These are phyloP conservation scores for Bubo bubo DNA, from an alignment of 2,113 vertebrate genomes.

Conservation along the genomic window DNA sequence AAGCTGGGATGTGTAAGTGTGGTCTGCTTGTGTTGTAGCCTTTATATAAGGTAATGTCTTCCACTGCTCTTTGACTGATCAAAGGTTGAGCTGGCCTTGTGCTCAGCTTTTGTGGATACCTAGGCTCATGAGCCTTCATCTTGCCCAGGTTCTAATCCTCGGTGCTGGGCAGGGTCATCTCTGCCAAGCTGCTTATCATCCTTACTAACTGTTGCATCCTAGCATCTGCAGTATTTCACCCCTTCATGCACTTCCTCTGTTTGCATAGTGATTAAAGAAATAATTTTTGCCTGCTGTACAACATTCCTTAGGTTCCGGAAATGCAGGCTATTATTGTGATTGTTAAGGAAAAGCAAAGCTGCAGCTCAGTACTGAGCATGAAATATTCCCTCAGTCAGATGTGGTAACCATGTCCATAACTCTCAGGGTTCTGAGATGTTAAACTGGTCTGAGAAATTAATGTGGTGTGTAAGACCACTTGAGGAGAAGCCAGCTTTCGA, in stretches of 20 bases:
- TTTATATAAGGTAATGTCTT: not conserved
- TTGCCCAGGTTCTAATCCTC: not conserved
- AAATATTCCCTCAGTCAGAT: not conserved
- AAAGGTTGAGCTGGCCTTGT: not conserved
- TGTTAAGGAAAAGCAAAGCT: conserved; percentile 8
- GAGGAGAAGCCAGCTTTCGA: not conserved
- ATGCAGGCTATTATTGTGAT: not conserved
- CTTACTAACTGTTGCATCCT: not conserved
- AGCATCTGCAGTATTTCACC: not conserved
- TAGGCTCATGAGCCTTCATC: not conserved
- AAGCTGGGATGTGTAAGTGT: not conserved
- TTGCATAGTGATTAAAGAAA: not conserved
- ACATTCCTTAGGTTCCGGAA: not conserved
- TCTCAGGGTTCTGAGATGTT: not conserved
- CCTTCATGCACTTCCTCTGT: not conserved
- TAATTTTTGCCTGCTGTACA: conserved; percentile 11
- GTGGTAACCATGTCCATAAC: not conserved
- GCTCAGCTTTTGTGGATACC: not conserved
- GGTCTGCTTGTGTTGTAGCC: not conserved
- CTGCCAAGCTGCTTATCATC: not conserved
- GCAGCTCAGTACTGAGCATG: not conserved
- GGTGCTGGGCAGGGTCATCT: not conserved
- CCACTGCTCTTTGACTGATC: not conserved
- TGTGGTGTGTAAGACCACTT: not conserved
- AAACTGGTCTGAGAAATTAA: not conserved